Conservation (phyloP, 2,888 invertebrate genomes). For the Kryphioiulus occultus region DNA sequence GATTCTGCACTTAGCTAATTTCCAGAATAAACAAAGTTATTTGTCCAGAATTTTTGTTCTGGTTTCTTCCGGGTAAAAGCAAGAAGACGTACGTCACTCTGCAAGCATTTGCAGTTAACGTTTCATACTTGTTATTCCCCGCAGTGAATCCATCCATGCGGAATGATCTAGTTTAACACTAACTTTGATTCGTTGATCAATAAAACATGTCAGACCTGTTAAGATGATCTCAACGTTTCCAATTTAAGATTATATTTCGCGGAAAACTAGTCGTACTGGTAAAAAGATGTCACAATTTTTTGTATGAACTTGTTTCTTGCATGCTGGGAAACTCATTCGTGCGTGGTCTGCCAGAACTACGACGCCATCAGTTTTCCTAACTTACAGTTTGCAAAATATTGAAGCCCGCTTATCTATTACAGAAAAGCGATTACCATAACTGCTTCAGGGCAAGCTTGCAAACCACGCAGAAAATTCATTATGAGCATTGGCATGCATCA, state of each 20-base stretch:
- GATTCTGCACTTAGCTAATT: slow-evolving; percentile 6
- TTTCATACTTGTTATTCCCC: neutral
- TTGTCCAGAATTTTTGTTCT: neutral
- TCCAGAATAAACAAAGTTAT: neutral
- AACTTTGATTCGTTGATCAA: slow-evolving; percentile 26
- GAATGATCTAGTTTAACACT: neutral
- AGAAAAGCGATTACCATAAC: neutral
- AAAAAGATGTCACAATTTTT: neutral
- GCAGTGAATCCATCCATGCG: neutral
- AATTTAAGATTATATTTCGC: neutral
- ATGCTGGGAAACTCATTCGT: neutral
- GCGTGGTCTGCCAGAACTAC: neutral
- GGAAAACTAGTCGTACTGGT: neutral
- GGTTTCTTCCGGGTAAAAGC: neutral
- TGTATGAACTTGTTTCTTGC: neutral
- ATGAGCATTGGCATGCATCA: neutral
- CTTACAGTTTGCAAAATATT: neutral
- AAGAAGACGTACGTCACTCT: neutral
- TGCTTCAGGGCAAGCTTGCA: neutral
- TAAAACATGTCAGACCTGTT: neutral
- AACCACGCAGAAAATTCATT: neutral
- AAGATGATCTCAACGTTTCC: neutral
- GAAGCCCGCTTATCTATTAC: neutral
- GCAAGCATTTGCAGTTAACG: neutral
- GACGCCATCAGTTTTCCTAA: neutral